Conservation (phyloP, 35 echinoderm and acorn worm species). For the Heliocidaris erythrogramma region DNA sequence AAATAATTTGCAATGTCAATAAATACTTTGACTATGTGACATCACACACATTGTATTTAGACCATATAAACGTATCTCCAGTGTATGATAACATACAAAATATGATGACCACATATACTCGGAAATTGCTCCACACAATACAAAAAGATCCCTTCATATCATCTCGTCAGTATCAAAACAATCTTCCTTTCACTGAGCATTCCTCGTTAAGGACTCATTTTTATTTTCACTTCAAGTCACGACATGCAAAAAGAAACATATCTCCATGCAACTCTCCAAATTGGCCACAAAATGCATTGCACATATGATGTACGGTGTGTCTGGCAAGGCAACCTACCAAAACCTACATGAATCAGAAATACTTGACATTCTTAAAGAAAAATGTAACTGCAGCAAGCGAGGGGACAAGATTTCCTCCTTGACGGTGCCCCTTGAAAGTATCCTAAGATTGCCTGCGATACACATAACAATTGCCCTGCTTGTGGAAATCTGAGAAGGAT, state of each 20-base stretch:
- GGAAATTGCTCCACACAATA: not conserved
- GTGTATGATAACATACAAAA: not conserved
- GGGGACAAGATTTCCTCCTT: not conserved
- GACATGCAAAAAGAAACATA: not conserved
- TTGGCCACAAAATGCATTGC: not conserved
- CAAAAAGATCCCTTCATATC: not conserved
- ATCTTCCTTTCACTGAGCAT: not conserved
- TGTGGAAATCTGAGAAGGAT: not conserved
- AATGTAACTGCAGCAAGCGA: constrained; percentile 48
- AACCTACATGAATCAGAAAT: constrained; percentile 55
- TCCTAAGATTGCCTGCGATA: constrained; percentile 5
- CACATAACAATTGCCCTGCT: constrained; percentile 17
- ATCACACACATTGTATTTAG: not conserved
- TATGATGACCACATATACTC: not conserved
- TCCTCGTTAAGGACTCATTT: not conserved
- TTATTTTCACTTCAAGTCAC: not conserved
- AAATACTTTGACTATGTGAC: not conserved
- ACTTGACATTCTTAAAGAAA: constrained; percentile 51
- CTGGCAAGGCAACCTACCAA: not conserved
- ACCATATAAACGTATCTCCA: not conserved
- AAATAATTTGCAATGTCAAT: not conserved
- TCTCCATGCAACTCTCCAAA: not conserved
- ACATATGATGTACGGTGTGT: constrained; percentile 23
- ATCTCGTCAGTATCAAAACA: not conserved
- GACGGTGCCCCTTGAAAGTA: not conserved